Percentiles rank a stretch among this genome's conserved stretches.
phyloP scores from a whole-genome alignment of 2,113 vertebrate genomes.

The Odocoileus virginianus region DNA sequence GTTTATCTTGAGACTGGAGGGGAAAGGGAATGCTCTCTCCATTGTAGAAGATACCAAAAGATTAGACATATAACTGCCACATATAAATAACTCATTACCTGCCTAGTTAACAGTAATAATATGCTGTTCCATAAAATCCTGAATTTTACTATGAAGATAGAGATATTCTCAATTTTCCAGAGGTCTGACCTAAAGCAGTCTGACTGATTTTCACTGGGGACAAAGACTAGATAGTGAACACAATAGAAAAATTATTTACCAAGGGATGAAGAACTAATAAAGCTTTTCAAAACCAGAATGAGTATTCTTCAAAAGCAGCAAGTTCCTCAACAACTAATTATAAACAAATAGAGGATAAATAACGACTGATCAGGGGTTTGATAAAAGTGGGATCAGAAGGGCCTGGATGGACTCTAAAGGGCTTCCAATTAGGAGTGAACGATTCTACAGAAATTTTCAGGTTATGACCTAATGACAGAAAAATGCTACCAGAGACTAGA shows the following conservation, averaged over 20 bases:
- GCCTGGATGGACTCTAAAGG: neutral
- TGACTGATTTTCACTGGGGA: neutral
- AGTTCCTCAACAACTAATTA: neutral
- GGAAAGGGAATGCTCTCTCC: neutral
- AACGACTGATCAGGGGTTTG: neutral
- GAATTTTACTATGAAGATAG: neutral
- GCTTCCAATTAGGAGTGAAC: neutral
- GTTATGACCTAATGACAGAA: neutral
- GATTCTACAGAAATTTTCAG: neutral
- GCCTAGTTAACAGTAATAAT: neutral
- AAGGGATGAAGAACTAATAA: slow-evolving; percentile 15
- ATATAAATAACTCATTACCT: neutral
- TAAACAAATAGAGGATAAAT: neutral
- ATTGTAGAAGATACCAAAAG: neutral
- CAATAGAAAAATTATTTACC: neutral
- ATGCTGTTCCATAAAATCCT: neutral
- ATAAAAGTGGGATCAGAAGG: neutral
- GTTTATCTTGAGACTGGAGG: neutral
- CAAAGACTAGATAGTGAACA: neutral
- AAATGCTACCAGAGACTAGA: neutral
- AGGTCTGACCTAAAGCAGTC: neutral
- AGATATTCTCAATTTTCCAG: neutral
- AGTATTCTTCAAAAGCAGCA: neutral
- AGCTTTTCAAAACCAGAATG: neutral
- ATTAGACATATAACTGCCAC: neutral